Percentiles rank a stretch among this genome's conserved stretches.
Conservation (phyloP, 2,797 vertebrate species). For the Anolis apletophallus region DNA sequence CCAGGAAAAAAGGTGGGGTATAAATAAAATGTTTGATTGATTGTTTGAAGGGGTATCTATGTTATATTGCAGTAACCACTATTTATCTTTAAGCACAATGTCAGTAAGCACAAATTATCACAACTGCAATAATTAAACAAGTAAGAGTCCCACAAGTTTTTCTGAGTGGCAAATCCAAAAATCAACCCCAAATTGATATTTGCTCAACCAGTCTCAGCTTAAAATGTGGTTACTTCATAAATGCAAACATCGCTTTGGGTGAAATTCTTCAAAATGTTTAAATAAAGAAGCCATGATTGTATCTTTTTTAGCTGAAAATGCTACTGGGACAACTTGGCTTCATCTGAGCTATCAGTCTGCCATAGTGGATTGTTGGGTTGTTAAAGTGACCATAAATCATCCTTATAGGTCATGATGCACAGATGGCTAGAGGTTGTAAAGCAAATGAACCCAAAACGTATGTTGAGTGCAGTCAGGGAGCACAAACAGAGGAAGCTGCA, state of each 20-base stretch:
- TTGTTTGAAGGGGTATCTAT: not conserved
- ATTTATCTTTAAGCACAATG: not conserved
- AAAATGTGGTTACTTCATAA: not conserved
- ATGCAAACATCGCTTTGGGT: not conserved
- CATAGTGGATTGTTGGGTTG: constrained; percentile 25
- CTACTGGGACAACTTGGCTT: constrained; percentile 14
- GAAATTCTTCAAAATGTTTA: not conserved
- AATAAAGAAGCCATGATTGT: not conserved
- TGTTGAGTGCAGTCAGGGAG: not conserved
- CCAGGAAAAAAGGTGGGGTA: too few species aligned
- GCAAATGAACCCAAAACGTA: constrained; percentile 39
- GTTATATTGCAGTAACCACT: not conserved
- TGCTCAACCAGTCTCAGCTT: not conserved
- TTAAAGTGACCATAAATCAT: constrained; percentile 37
- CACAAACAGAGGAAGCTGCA: constrained; percentile 13
- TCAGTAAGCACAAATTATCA: too few species aligned
- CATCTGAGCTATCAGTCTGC: constrained; percentile 32
- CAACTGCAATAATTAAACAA: not conserved
- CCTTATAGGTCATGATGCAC: constrained; percentile 55
- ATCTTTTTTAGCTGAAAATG: constrained; percentile 23
- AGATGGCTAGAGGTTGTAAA: constrained; percentile 39
- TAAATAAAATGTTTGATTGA: too few species aligned
- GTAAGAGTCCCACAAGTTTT: not conserved
- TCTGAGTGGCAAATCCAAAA: not conserved
- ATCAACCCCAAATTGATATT: not conserved